Base-by-base conservation (phyloP, 2,888 invertebrate genomes). In the Hedya salicella region DNA sequence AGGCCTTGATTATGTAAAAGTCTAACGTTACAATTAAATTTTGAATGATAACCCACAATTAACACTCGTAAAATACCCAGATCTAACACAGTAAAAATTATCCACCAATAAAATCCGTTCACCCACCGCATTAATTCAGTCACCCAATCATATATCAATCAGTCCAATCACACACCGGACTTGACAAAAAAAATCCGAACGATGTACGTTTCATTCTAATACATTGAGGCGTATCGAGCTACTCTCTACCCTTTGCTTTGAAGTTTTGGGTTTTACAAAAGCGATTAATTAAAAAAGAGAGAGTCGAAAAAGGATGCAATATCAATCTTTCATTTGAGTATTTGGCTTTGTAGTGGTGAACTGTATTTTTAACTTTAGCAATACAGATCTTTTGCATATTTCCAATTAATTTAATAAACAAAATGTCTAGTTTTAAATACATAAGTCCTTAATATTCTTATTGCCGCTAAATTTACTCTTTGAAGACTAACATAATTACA, bases 261-360 rank as follows among this genome's bases (percentile, higher is more conserved):
- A 81, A 77, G 78, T 78, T 73, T 67, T 70, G 72, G 73, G 76
- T 73, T 78, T 76, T 76, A 76, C 78, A 71, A 82, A 83, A 78
- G 80, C 77, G 78, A 83, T 82, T 85, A 83, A 85, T 85, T 83
- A 82, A 84, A n/a, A 84, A 85, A 78, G 74, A 74, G 73, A 73
- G 76, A 73, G 71, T 72, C 73, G 68, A 69, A 74, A 69, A 76
- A 71, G 75, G 76, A 74, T 77, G 76, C 78, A 77, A 80, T 82
- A 81, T 77, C 73, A 75, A 74, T 78, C 74, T 79, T 75, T 71
- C 68, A 73, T 72, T 78, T 62, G 70, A 65, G 67, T 73, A 16
- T 72, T 67, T 54, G 63, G 63, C 70, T 71, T 61, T 68, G 60
- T 69, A 32, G 48, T 32, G 48, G 48, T 30, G 36, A 53, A n/a